Evolutionary conservation across 2,888 invertebrate species (phyloP).

Genomic region (Pammene aurita): DNA sequence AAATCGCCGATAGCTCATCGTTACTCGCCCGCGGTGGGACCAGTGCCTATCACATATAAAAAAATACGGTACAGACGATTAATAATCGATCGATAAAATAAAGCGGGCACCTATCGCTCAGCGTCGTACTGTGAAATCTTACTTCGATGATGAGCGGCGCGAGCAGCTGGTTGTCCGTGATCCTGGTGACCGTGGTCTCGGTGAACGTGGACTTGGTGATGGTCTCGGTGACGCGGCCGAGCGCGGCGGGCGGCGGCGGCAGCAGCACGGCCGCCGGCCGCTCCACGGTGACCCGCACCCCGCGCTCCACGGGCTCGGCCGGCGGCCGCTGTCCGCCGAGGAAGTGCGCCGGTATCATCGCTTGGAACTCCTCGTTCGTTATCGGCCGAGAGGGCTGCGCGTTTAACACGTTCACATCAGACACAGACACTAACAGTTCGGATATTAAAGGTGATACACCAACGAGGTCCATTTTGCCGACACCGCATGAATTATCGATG

Average conservation of each 20-base stretch:
- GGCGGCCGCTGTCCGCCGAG: constrained; percentile 79
- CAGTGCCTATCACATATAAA: too few relatives aligned
- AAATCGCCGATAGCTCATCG: too few relatives aligned
- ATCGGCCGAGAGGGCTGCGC: constrained; percentile 90
- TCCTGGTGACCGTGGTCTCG: constrained; percentile 96
- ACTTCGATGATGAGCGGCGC: constrained; percentile 95
- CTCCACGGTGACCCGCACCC: constrained; percentile 94
- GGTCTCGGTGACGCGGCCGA: constrained; percentile 95
- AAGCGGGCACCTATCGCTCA: constrained; percentile 12
- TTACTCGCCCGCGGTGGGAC: too few relatives aligned
- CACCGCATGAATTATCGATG: constrained; percentile 20
- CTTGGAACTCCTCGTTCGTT: constrained; percentile 97
- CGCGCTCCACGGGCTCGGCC: constrained; percentile 65
- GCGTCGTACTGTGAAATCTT: constrained; percentile 52
- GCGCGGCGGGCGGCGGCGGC: constrained; percentile 92
- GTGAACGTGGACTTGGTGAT: constrained; percentile 98
- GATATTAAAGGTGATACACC: constrained; percentile 1
- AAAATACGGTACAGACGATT: not conserved
- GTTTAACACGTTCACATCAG: constrained; percentile 81
- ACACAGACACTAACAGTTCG: constrained; percentile 50
- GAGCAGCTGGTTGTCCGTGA: constrained; percentile 95
- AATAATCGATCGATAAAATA: not conserved
- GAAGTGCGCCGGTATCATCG: constrained; percentile 97
- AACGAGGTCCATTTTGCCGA: not conserved
- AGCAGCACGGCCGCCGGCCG: constrained; percentile 84